Conservation (phyloP, 1,140 invertebrate genomes). For the Melitaea cinxia region DNA sequence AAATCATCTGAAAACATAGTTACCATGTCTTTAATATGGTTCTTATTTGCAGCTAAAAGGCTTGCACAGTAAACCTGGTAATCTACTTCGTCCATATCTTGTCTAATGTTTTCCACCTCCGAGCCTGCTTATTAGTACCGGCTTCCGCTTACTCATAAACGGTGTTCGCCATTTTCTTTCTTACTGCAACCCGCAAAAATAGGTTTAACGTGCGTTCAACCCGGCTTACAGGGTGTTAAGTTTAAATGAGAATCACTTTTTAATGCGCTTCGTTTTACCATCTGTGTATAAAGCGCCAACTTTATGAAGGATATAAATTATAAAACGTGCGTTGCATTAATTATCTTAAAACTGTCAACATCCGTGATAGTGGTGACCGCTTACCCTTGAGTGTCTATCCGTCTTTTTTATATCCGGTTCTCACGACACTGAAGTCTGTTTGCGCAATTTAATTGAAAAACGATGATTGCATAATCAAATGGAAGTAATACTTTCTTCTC, state of each 20-base stretch:
- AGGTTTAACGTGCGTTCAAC: conserved; percentile 47
- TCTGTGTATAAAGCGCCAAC: conserved; percentile 14
- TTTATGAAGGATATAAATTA: background rate
- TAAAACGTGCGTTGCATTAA: too few species aligned
- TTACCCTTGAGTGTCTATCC: too few species aligned
- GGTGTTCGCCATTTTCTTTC: conserved; percentile 54
- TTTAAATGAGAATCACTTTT: conserved; percentile 44
- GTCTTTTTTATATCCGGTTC: too few species aligned
- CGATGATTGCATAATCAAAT: too few species aligned
- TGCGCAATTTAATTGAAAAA: too few species aligned
- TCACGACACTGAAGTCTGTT: too few species aligned
- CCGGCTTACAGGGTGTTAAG: conserved; percentile 44
- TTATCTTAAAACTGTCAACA: too few species aligned
- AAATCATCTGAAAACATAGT: too few species aligned
- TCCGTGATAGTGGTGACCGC: too few species aligned
- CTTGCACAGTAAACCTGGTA: conserved; percentile 12
- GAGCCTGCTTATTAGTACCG: conserved; percentile 49
- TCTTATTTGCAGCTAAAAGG: background rate
- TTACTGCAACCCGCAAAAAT: conserved; percentile 47
- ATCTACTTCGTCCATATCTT: conserved; percentile 30
- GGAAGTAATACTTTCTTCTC: too few species aligned
- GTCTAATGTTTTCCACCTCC: conserved; percentile 43
- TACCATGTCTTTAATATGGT: too few species aligned
- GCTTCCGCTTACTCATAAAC: conserved; percentile 52
- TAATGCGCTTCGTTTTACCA: conserved; percentile 34